Conservation (phyloP, 2,797 vertebrate species). For the Falco concolor region DNA sequence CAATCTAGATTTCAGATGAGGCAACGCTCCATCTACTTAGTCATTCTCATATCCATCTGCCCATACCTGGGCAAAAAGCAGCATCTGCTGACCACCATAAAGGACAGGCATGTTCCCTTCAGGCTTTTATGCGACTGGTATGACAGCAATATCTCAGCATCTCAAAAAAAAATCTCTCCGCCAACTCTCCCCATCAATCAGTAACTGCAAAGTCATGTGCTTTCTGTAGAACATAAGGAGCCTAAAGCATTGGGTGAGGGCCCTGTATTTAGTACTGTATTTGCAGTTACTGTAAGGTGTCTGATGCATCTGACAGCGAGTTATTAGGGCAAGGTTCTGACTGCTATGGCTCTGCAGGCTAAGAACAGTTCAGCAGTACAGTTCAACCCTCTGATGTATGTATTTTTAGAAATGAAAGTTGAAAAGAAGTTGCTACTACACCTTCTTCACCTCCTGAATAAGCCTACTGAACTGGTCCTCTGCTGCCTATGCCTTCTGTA, state of each 20-base stretch:
- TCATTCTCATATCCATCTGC: background rate
- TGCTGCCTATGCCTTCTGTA: background rate
- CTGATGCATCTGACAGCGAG: background rate
- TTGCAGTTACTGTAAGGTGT: background rate
- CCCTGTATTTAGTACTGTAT: background rate
- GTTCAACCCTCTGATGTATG: background rate
- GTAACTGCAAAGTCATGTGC: background rate
- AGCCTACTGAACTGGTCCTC: background rate
- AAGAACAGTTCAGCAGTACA: background rate
- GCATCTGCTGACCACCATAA: background rate
- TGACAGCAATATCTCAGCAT: background rate
- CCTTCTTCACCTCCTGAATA: background rate
- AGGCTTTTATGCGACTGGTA: background rate
- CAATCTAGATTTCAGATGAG: background rate
- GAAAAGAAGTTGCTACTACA: background rate
- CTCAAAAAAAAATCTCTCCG: background rate
- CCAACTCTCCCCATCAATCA: background rate
- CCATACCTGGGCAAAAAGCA: background rate
- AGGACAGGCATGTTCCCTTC: background rate
- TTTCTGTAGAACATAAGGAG: background rate
- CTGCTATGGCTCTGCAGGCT: rapidly evolving
- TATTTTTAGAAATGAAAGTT: background rate
- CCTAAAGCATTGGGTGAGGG: background rate
- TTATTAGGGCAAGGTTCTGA: background rate
- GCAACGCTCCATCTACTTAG: background rate